A percentile compares a stretch with the other conserved stretches of the same genome.
These are phyloP conservation scores for Seriola quinqueradiata DNA, from an alignment of 2,113 vertebrate genomes.

Conservation along the genomic window DNA sequence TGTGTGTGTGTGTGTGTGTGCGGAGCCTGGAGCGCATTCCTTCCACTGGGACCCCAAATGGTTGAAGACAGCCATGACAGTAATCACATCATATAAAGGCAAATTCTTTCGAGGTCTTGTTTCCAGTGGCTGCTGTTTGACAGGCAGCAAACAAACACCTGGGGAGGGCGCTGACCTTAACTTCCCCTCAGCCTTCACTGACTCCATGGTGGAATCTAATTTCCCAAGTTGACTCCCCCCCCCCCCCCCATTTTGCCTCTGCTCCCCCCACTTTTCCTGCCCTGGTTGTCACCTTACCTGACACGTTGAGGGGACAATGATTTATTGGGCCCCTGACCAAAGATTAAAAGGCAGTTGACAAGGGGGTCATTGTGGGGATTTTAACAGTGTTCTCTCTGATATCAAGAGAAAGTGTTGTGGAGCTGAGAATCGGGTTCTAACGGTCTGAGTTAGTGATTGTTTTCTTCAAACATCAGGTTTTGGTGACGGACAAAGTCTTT, in stretches of 20 bases:
- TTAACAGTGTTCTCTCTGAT: background rate
- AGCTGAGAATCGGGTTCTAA: background rate
- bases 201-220: background rate
- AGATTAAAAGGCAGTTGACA: conserved; percentile 16
- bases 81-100: background rate
- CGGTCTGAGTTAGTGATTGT: background rate
- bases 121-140: conserved; percentile 1
- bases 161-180: conserved; percentile 20
- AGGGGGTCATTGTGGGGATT: background rate
- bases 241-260: background rate
- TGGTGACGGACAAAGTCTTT: background rate
- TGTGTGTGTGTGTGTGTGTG: too few relatives aligned
- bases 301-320: conserved; percentile 31
- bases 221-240: conserved; percentile 24
- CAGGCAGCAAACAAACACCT: conserved; percentile 15
- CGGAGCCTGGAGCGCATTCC: background rate
- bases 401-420: background rate
- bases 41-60: background rate
- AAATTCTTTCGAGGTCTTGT: background rate
- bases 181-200: conserved; percentile 14
- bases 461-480: background rate
- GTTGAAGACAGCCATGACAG: background rate
- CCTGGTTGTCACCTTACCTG: conserved; percentile 18
- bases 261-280: background rate
- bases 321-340: conserved; percentile 30